Base-by-base conservation (phyloP, 2,888 invertebrate genomes). In the Bimastos eiseni region DNA sequence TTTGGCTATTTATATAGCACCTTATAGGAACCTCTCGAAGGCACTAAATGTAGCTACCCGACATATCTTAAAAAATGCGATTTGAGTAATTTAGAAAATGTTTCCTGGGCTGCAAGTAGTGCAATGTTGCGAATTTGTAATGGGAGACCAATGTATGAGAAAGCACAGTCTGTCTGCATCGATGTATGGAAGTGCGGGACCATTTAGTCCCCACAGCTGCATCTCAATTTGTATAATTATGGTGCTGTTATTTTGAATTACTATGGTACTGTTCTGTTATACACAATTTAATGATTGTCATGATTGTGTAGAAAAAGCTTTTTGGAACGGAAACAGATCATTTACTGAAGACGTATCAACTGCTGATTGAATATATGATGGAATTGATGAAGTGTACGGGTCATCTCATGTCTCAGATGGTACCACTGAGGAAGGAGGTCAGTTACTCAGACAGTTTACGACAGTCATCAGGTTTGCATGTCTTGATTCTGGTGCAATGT, bases 221-320 rank as follows among this genome's bases (percentile, higher is more conserved):
- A n/a, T n/a, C 41, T 17, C 24, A 21, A 49, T 49, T 49, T 49
- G 6, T 49, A 21, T 49, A 21, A 49, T 49, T 49, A 49, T 49
- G 2, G 19, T 49, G 49, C 49, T 49, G 49, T 24, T 70, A 70
- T n/a, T n/a, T 0, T n/a, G 70, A 70, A 70, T 70, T n/a, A 8
- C 70, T 70, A 17, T 70, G n/a, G 70, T 30, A 17, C 70, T 70
- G 70, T 70, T 70, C 70, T 70, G 70, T 70, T 70, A 8, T 70
- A n/a, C n/a, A 70, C 70, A n/a, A 11, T 15, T 70, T 11, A n/a
- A 70, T 70, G 70, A 70, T 70, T 86, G 86, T 86, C 19, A 34
- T 86, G 21, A 36, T 86, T 86, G 34, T 86, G 86, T 86, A 86
- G 86, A 86, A 37, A 34, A 86, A 86, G 37, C 86, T 86, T 34